Conservation (phyloP, 1,140 invertebrate genomes). For the Lasioglossum albipes region DNA sequence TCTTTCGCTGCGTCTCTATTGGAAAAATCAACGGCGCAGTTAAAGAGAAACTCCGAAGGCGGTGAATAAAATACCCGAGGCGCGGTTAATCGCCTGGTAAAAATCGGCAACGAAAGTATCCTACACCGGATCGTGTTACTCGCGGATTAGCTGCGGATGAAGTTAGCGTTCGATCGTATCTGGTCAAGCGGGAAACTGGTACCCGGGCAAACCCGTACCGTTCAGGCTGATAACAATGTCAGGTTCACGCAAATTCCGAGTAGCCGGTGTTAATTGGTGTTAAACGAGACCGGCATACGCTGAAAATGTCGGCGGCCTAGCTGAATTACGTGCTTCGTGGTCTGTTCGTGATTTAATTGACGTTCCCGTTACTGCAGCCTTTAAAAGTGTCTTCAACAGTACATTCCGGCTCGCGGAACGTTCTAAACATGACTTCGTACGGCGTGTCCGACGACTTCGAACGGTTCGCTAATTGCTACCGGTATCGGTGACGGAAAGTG, state of each 20-base stretch:
- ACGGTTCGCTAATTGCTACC: not conserved
- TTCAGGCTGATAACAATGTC: slow-evolving; percentile 17
- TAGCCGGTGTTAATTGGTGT: slow-evolving; percentile 11
- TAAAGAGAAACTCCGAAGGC: not conserved
- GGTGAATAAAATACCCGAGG: too few relatives aligned
- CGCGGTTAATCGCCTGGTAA: too few relatives aligned
- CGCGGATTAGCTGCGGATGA: not conserved
- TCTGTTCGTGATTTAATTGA: slow-evolving; percentile 26
- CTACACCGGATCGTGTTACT: not conserved
- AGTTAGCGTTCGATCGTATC: slow-evolving; percentile 1
- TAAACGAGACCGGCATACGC: not conserved
- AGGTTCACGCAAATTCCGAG: slow-evolving; percentile 4
- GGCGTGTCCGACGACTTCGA: not conserved
- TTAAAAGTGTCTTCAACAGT: slow-evolving; percentile 12
- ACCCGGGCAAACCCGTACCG: slow-evolving; percentile 2
- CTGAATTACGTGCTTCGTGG: slow-evolving; percentile 10
- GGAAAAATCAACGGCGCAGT: not conserved
- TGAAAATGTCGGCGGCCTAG: not conserved
- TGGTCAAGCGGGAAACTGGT: slow-evolving; percentile 1
- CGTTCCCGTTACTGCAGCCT: slow-evolving; percentile 16
- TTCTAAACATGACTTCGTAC: not conserved
- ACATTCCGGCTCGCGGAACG: not conserved
- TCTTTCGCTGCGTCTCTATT: too few relatives aligned
- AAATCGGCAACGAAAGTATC: not conserved
- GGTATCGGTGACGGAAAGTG: slow-evolving; percentile 18